Percentiles rank a stretch among this genome's conserved stretches.
Evolutionary conservation across 1,140 invertebrate genomes (phyloP).

Genomic region (Diorhabda carinulata): DNA sequence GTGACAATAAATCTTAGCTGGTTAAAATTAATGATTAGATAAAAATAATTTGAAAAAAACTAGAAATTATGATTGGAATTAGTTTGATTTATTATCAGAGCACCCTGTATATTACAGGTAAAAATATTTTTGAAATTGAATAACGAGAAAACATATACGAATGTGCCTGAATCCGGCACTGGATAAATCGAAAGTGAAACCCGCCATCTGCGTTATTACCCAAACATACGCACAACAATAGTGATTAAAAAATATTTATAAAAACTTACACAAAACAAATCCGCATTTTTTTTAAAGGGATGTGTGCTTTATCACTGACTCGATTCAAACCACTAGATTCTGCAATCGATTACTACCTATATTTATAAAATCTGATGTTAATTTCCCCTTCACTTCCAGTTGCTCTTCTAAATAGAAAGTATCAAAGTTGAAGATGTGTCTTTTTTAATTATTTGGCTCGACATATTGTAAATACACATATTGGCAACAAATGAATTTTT

Average conservation of each 20-base stretch:
- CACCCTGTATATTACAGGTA: no score
- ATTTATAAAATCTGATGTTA: conserved; percentile 37
- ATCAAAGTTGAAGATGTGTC: conserved; percentile 2
- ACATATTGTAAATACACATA: conserved; percentile 1
- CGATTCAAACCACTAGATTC: conserved; percentile 30
- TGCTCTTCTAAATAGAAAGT: conserved; percentile 17
- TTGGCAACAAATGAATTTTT: conserved; percentile 14
- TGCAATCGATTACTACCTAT: conserved; percentile 25
- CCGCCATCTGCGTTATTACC: conserved; percentile 13
- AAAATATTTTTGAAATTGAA: no score
- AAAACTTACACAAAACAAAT: conserved; percentile 31
- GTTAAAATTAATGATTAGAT: no score
- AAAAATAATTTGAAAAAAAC: no score
- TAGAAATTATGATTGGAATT: no score
- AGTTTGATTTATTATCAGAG: no score
- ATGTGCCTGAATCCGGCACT: not conserved
- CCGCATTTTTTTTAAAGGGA: conserved; percentile 28
- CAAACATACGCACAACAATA: not conserved
- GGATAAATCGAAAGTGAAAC: conserved; percentile 24
- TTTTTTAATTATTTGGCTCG: not conserved
- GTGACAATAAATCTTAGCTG: no score
- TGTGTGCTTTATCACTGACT: conserved; percentile 29
- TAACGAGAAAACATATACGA: no score
- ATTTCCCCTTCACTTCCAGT: conserved; percentile 30
- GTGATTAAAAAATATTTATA: conserved; percentile 15